Conservation (phyloP, 2,113 vertebrate genomes). For the Corythornis vintsioides region DNA sequence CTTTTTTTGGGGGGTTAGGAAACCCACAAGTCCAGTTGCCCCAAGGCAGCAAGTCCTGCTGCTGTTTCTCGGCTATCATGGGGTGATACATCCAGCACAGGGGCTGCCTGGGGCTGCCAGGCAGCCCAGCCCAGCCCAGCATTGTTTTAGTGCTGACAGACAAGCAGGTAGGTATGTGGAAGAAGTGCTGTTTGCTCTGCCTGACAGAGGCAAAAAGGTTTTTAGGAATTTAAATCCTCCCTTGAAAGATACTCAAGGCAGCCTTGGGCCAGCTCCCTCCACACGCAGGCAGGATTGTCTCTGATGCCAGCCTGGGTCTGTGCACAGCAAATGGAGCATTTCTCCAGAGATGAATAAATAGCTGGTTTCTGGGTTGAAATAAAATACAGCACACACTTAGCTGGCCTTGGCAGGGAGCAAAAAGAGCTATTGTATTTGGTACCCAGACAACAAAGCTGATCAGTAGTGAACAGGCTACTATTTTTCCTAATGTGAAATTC, state of each 20-base stretch:
- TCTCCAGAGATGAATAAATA: constrained; percentile 12
- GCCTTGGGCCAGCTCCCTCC: background rate
- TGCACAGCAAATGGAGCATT: background rate
- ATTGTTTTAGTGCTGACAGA: background rate
- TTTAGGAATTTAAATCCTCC: background rate
- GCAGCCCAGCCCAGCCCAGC: background rate
- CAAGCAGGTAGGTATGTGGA: background rate
- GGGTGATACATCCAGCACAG: background rate
- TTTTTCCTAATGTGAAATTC: background rate
- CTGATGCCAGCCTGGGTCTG: background rate
- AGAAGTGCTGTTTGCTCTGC: background rate
- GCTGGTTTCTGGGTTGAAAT: background rate
- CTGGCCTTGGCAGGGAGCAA: constrained; percentile 3
- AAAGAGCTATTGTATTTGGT: constrained; percentile 45
- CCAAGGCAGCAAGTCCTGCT: background rate
- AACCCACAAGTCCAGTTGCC: background rate
- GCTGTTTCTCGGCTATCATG: background rate
- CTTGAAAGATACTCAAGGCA: background rate
- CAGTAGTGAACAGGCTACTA: background rate
- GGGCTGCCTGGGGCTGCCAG: background rate
- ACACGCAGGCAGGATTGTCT: background rate
- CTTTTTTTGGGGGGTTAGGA: background rate
- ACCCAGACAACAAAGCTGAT: constrained; percentile 34
- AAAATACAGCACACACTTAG: background rate
- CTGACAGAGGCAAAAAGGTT: background rate